Conservation (phyloP, 1,140 invertebrate genomes). For the Popillia japonica region DNA sequence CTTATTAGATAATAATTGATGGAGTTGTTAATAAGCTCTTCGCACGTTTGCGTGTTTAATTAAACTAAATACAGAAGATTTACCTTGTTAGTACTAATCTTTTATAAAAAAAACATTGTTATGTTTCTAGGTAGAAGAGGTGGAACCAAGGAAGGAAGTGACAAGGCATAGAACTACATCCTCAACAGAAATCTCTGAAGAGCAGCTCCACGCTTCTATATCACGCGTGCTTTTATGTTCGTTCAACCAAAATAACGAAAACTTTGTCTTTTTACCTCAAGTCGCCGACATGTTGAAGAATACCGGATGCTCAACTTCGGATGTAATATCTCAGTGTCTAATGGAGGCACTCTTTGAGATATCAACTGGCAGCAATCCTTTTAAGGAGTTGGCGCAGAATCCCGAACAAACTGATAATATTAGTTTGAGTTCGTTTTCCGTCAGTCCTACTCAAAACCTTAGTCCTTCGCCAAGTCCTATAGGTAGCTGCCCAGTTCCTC, state of each 20-base stretch:
- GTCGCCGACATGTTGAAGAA: conserved; percentile 65
- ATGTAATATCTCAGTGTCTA: conserved; percentile 69
- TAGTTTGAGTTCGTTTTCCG: conserved; percentile 55
- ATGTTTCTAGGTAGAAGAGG: conserved; percentile 53
- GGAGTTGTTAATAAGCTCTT: too few relatives aligned
- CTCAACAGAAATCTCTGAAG: conserved; percentile 61
- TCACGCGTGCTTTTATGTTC: conserved; percentile 72
- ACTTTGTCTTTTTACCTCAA: conserved; percentile 70
- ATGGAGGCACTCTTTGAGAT: conserved; percentile 75
- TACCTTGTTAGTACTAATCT: too few relatives aligned
- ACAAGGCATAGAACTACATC: conserved; percentile 54
- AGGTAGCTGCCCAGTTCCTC: conserved; percentile 54
- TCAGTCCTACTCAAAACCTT: conserved; percentile 49
- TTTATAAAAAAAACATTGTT: too few relatives aligned
- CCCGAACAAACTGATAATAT: conserved; percentile 63
- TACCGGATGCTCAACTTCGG: conserved; percentile 63
- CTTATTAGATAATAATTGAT: too few relatives aligned
- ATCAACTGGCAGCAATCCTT: conserved; percentile 67
- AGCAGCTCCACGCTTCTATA: conserved; percentile 69
- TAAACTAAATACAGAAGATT: too few relatives aligned
- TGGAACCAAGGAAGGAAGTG: conserved; percentile 58
- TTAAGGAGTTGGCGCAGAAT: conserved; percentile 65
- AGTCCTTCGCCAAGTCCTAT: conserved; percentile 61
- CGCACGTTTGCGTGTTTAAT: too few relatives aligned
- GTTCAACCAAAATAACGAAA: conserved; percentile 69